Evolutionary conservation across 2,888 invertebrate species (phyloP).

Genomic region (Nipponacmea schrenckii): DNA sequence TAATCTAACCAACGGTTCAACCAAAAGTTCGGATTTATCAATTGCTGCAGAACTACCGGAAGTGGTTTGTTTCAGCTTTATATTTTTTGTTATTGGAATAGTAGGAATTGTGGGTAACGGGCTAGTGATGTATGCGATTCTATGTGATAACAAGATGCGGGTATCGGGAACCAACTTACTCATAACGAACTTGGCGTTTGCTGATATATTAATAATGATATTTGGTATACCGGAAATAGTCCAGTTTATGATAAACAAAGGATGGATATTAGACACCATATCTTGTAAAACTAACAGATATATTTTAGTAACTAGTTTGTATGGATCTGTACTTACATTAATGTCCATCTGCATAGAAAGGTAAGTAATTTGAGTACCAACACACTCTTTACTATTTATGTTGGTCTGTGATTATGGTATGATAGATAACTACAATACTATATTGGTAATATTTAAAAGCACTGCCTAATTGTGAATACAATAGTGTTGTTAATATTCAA

Average conservation of each 20-base stretch:
- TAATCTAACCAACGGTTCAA: too few species aligned
- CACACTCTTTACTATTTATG: too few species aligned
- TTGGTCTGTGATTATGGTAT: too few species aligned
- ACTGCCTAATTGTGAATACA: too few species aligned
- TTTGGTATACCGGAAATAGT: conserved; percentile 66
- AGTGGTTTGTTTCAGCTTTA: conserved; percentile 41
- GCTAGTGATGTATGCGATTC: conserved; percentile 64
- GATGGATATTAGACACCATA: conserved; percentile 57
- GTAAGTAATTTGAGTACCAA: conserved; percentile 26
- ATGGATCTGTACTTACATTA: conserved; percentile 68
- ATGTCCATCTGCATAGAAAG: conserved; percentile 68
- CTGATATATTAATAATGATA: conserved; percentile 66
- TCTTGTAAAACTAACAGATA: conserved; percentile 65
- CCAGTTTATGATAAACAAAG: conserved; percentile 62
- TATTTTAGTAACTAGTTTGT: conserved; percentile 67
- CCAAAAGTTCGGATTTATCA: too few species aligned
- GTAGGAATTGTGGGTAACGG: conserved; percentile 64
- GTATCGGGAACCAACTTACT: conserved; percentile 65
- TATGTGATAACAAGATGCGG: conserved; percentile 65
- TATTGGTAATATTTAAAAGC: too few species aligned
- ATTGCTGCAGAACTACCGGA: conserved; percentile 22
- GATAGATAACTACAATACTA: too few species aligned
- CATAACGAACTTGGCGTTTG: conserved; percentile 64
- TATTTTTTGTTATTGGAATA: conserved; percentile 62
- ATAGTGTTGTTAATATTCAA: too few species aligned